A percentile compares a stretch with the other conserved stretches of the same genome.
Conservation (phyloP, 2,113 vertebrate genomes). For the Ginglymostoma cirratum region DNA sequence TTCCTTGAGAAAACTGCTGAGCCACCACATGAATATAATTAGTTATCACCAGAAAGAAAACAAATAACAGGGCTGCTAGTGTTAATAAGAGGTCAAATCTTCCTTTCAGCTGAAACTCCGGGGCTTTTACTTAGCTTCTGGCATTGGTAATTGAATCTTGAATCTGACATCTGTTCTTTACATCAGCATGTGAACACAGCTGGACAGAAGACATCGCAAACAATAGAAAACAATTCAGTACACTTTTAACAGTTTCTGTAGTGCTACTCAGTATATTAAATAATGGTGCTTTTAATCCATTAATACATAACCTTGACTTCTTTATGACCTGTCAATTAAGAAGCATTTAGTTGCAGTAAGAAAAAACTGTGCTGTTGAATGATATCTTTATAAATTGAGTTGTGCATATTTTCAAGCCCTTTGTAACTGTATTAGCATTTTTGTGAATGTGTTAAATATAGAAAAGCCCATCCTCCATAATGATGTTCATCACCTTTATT, state of each 20-base stretch:
- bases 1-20: neutral
- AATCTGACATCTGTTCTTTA: slow-evolving; percentile 3
- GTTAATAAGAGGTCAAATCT: slow-evolving; percentile 35
- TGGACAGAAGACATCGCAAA: slow-evolving; percentile 17
- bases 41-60: slow-evolving; percentile 1
- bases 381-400: neutral
- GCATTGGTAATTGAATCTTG: slow-evolving; percentile 33
- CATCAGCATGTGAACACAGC: neutral
- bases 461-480: neutral
- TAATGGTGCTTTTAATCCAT: neutral
- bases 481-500: neutral
- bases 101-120: neutral
- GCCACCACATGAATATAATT: slow-evolving; percentile 4
- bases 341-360: neutral
- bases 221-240: slow-evolving; percentile 1
- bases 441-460: neutral
- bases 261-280: neutral
- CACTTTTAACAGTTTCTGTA: neutral
- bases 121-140: slow-evolving; percentile 12
- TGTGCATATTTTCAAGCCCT: neutral
- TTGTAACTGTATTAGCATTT: neutral
- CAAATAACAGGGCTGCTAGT: neutral
- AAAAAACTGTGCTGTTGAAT: neutral
- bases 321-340: neutral
- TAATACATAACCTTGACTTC: neutral